These are phyloP conservation scores for Sylvilagus bachmani DNA, from an alignment of 2,113 vertebrate genomes.

Conservation along the genomic window DNA sequence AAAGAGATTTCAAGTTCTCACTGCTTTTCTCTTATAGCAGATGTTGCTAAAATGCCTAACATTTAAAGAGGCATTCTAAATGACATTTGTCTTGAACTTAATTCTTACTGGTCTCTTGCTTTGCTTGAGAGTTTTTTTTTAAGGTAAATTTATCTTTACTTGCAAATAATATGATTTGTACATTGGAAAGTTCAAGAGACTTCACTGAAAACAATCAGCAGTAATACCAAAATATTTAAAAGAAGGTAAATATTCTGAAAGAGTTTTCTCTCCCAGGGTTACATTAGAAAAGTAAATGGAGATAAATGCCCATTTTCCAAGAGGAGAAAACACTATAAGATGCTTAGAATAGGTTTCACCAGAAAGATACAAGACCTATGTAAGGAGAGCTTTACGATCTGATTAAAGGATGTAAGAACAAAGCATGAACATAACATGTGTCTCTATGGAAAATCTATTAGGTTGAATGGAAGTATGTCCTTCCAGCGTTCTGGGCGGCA, in stretches of 20 bases:
- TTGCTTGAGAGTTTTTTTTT: neutral
- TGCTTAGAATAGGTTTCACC: conserved; percentile 8
- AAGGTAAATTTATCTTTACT: conserved; percentile 9
- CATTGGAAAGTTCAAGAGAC: conserved; percentile 28
- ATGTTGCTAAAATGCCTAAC: conserved; percentile 36
- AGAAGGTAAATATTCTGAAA: conserved; percentile 31
- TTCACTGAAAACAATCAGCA: neutral
- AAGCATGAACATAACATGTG: neutral
- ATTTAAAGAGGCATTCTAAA: conserved; percentile 23
- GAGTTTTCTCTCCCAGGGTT: neutral
- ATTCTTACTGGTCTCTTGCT: neutral
- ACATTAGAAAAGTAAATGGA: neutral
- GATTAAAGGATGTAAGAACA: neutral
- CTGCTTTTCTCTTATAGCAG: neutral
- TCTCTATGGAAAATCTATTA: neutral
- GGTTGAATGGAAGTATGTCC: neutral
- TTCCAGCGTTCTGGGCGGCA: conserved; percentile 22
- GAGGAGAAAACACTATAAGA: neutral
- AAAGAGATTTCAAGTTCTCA: conserved; percentile 41
- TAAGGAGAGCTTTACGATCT: neutral
- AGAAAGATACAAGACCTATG: neutral
- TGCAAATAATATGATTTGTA: conserved; percentile 11
- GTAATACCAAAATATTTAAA: neutral
- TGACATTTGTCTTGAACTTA: conserved; percentile 11
- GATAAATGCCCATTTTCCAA: neutral